Conservation (phyloP, 2,888 invertebrate species). For the Sinohyriopsis cumingii region DNA sequence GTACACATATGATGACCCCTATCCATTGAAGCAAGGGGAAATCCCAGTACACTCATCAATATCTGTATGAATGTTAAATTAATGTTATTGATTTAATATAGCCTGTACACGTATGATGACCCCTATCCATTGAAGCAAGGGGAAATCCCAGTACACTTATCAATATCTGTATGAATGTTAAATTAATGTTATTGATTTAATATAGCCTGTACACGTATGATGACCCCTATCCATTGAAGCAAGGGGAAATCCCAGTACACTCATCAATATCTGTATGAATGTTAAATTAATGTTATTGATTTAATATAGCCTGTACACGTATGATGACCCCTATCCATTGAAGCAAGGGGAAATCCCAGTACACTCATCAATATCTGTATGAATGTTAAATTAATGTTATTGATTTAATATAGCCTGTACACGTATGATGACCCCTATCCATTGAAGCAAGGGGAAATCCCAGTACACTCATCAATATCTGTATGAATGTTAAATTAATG, state of each 20-base stretch:
- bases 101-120: too few relatives aligned
- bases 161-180: slow-evolving; percentile 14
- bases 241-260: slow-evolving; percentile 12
- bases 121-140: slow-evolving; percentile 17
- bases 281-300: background rate
- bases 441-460: slow-evolving; percentile 13
- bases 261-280: slow-evolving; percentile 25
- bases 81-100: too few relatives aligned
- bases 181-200: background rate
- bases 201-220: too few relatives aligned
- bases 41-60: slow-evolving; percentile 21
- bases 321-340: slow-evolving; percentile 8
- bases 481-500: background rate
- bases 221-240: slow-evolving; percentile 14
- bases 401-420: too few relatives aligned
- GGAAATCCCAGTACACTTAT: slow-evolving; percentile 18
- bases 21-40: slow-evolving; percentile 20
- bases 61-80: slow-evolving; percentile 10
- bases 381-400: background rate
- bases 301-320: too few relatives aligned
- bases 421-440: slow-evolving; percentile 1
- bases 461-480: slow-evolving; percentile 30
- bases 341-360: slow-evolving; percentile 9
- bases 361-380: slow-evolving; percentile 31
- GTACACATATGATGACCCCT: too few relatives aligned